Percentiles rank a stretch among this genome's conserved stretches.
phyloP scores from a whole-genome alignment of 2,113 vertebrate species.

The Menura novaehollandiae region DNA sequence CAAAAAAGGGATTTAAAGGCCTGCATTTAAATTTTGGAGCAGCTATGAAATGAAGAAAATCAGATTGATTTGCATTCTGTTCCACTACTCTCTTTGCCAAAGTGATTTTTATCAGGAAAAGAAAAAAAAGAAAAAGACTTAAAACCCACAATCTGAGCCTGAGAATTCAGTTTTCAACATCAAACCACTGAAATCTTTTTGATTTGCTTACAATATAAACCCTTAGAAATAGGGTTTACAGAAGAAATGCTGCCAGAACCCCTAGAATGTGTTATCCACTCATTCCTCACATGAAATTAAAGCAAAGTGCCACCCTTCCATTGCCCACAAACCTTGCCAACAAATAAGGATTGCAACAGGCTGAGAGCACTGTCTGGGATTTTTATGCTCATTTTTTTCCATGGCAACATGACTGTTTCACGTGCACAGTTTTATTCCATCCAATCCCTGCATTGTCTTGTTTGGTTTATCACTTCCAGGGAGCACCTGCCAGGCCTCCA shows the following conservation, averaged over 20 bases:
- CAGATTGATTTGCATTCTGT: constrained; percentile 58
- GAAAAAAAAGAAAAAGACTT: neutral
- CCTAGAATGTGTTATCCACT: neutral
- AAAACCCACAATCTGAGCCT: neutral
- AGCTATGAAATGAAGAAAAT: constrained; percentile 18
- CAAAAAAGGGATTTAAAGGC: constrained; percentile 6
- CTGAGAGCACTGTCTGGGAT: neutral
- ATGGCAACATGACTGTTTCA: neutral
- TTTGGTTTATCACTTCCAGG: neutral
- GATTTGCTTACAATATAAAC: neutral
- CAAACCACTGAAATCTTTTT: neutral
- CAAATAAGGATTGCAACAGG: neutral
- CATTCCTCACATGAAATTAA: neutral
- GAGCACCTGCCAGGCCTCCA: neutral
- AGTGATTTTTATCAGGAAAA: neutral
- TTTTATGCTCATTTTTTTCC: constrained; percentile 28
- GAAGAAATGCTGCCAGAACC: neutral
- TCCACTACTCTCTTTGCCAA: constrained; percentile 25
- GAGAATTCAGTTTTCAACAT: neutral
- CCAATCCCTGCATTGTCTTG: neutral
- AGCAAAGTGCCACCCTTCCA: neutral
- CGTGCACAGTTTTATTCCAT: neutral
- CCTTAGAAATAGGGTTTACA: neutral
- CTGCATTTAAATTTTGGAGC: neutral
- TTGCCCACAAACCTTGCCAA: neutral